These are phyloP conservation scores for Scolanthus callimorphus DNA, from an alignment of 92 coral and sea anemone species.

Conservation along the genomic window DNA sequence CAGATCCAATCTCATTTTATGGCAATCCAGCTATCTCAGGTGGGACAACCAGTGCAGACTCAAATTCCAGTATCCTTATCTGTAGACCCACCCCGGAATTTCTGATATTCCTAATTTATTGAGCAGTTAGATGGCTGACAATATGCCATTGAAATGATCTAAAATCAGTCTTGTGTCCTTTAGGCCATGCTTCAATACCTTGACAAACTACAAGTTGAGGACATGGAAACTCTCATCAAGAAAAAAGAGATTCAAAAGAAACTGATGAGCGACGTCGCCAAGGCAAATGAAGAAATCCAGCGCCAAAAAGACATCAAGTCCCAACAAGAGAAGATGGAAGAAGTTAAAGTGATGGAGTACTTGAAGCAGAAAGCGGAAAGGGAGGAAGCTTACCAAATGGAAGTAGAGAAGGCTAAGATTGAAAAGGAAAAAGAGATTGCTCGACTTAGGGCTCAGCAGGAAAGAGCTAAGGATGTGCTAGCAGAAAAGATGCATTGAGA, in stretches of 20 bases:
- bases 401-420: slow-evolving; percentile 68
- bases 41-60: no score
- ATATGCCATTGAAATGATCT: no score
- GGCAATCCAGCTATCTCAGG: no score
- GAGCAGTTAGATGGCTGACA: no score
- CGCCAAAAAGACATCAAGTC: slow-evolving; percentile 55
- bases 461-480: slow-evolving; percentile 96
- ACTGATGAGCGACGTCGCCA: slow-evolving; percentile 85
- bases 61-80: no score
- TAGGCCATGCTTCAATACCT: slow-evolving; percentile 95
- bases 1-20: no score
- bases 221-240: slow-evolving; percentile 75
- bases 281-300: slow-evolving; percentile 93
- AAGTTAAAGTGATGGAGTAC: slow-evolving; percentile 94
- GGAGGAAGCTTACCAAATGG: slow-evolving; percentile 94
- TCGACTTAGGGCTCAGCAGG: slow-evolving; percentile 92
- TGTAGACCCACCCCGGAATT: no score
- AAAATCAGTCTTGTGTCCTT: neutral
- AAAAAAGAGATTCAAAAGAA: slow-evolving; percentile 74
- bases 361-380: slow-evolving; percentile 90
- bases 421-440: slow-evolving; percentile 98
- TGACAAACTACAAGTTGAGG: slow-evolving; percentile 91
- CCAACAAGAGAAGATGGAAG: slow-evolving; percentile 86
- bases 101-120: no score
- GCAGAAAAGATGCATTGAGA: slow-evolving; percentile 97